These are phyloP conservation scores for Campylomormyrus tamandua DNA, from an alignment of 2,113 vertebrate genomes.

Conservation along the genomic window DNA sequence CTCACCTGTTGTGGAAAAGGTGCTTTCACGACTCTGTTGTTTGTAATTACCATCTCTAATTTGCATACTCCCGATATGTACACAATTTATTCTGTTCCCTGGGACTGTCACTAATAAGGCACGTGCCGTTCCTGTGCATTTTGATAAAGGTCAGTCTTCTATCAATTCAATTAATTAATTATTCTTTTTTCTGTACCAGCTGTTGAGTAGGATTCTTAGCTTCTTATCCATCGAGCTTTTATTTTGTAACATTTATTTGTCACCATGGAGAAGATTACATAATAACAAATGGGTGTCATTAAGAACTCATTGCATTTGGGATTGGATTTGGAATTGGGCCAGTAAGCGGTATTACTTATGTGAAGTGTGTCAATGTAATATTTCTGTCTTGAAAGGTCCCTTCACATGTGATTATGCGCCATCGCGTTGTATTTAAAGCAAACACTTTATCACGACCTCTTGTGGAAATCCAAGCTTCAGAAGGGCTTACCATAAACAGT, in stretches of 20 bases:
- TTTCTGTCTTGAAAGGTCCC: not conserved
- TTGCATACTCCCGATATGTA: slow-evolving; percentile 30
- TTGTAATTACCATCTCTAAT: slow-evolving; percentile 25
- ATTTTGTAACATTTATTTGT: not conserved
- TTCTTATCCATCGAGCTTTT: not conserved
- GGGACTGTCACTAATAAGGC: slow-evolving; percentile 39
- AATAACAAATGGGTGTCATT: not conserved
- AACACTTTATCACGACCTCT: not conserved
- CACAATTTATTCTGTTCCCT: slow-evolving; percentile 32
- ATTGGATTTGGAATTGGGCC: not conserved
- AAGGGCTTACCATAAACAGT: slow-evolving; percentile 78
- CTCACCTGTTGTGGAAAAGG: slow-evolving; percentile 23
- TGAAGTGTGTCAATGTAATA: not conserved
- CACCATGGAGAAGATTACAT: not conserved
- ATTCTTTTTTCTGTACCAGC: slow-evolving; percentile 48
- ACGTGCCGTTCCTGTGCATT: slow-evolving; percentile 47
- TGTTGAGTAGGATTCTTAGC: slow-evolving; percentile 9
- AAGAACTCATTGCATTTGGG: not conserved
- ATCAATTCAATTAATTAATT: slow-evolving; percentile 55
- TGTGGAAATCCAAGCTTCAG: slow-evolving; percentile 26
- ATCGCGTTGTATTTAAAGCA: not conserved
- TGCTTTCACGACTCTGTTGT: slow-evolving; percentile 29
- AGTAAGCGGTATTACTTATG: not conserved
- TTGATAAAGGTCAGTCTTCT: slow-evolving; percentile 61
- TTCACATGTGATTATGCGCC: not conserved